phyloP scores from a whole-genome alignment of 2,888 invertebrate genomes.

The Choristoneura rosaceana region DNA sequence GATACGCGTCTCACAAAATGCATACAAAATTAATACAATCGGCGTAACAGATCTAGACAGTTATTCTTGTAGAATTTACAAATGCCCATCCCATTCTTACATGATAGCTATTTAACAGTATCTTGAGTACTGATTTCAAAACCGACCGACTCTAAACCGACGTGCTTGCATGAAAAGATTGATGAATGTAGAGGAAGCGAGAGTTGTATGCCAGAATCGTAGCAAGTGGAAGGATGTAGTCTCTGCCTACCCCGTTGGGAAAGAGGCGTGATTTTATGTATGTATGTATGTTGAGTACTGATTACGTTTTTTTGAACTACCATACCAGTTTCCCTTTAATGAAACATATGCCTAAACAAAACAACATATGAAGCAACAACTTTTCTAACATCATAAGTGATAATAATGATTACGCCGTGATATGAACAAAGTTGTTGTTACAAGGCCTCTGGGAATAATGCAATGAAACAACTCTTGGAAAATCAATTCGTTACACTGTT shows the following conservation, averaged over 20 bases:
- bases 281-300: not conserved
- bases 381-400: constrained; percentile 31
- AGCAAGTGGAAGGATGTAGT: too few species aligned
- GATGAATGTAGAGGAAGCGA: too few species aligned
- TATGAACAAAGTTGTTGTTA: constrained; percentile 36
- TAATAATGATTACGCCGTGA: constrained; percentile 36
- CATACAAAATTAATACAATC: constrained; percentile 72
- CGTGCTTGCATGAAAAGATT: too few species aligned
- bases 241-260: too few species aligned
- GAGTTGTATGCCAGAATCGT: too few species aligned
- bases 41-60: not conserved
- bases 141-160: too few species aligned
- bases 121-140: not conserved
- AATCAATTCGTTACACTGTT: constrained; percentile 52
- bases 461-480: constrained; percentile 47
- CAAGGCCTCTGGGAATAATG: constrained; percentile 34
- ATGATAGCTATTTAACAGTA: not conserved
- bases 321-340: not conserved
- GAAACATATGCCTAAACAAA: not conserved
- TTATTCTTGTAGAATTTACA: not conserved
- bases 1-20: constrained; percentile 74
- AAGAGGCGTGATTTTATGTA: too few species aligned
- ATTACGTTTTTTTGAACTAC: not conserved
- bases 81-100: not conserved
- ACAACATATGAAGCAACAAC: constrained; percentile 14